Percentiles rank a stretch among this genome's conserved stretches.
Evolutionary conservation across 2,888 invertebrate genomes (phyloP).

Genomic region (Agapostemon virescens): DNA sequence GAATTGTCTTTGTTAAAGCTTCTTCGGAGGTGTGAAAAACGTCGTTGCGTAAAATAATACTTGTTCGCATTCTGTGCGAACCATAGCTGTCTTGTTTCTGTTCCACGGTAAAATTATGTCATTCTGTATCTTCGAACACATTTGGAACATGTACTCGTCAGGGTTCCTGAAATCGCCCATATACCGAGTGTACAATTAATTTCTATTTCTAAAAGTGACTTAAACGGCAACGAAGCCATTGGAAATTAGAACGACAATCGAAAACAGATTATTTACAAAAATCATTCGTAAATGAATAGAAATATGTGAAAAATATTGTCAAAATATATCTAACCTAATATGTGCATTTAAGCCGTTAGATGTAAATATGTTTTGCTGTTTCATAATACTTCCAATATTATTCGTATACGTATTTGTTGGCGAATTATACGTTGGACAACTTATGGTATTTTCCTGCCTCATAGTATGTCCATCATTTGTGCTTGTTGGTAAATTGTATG

Average conservation of each 20-base stretch:
- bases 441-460: neutral
- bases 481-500: neutral
- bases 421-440: neutral
- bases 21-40: conserved; percentile 33
- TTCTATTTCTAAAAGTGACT: neutral
- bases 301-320: neutral
- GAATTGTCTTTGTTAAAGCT: neutral
- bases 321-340: conserved; percentile 51
- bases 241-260: neutral
- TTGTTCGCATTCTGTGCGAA: conserved; percentile 35
- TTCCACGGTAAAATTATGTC: conserved; percentile 18
- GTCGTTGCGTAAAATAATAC: conserved; percentile 17
- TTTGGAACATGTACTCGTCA: conserved; percentile 18
- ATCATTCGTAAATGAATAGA: neutral
- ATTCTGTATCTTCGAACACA: conserved; percentile 11
- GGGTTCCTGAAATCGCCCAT: conserved; percentile 39
- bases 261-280: neutral
- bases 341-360: conserved; percentile 18
- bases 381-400: conserved; percentile 5
- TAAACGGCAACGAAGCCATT: neutral
- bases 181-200: neutral
- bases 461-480: conserved; percentile 4
- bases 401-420: neutral
- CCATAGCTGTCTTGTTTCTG: neutral
- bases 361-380: conserved; percentile 10